Conservation (phyloP, 37 sponge, comb jelly and placozoan genomes). For the Haliclona indistincta region DNA sequence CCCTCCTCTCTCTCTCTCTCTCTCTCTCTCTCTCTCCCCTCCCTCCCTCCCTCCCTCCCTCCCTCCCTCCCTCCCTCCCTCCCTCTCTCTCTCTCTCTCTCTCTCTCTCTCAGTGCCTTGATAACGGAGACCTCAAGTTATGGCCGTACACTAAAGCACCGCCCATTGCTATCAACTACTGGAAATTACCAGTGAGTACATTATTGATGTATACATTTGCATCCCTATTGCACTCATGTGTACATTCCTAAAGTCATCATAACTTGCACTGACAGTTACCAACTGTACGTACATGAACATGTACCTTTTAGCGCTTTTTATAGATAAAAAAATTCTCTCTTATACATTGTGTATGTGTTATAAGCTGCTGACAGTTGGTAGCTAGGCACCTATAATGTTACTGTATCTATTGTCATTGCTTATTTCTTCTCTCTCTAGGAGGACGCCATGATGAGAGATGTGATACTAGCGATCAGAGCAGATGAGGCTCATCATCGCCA, state of each 20-base stretch:
- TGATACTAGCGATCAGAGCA: constrained; percentile 85
- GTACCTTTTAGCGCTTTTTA: too few relatives aligned
- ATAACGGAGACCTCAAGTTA: constrained; percentile 67
- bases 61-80: constrained; percentile 1
- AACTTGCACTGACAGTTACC: too few relatives aligned
- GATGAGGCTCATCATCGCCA: constrained; percentile 92
- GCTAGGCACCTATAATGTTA: constrained; percentile 13
- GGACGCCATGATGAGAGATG: constrained; percentile 93
- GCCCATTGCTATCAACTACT: constrained; percentile 72
- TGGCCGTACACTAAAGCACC: constrained; percentile 76
- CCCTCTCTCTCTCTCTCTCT: neutral
- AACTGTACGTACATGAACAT: too few relatives aligned
- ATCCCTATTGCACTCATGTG: too few relatives aligned
- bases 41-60: too few relatives aligned
- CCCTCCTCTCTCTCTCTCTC: constrained; percentile 23
- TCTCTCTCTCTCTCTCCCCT: neutral
- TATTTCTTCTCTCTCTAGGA: constrained; percentile 36
- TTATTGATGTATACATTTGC: neutral
- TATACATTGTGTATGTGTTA: constrained; percentile 4
- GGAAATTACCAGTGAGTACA: constrained; percentile 69
- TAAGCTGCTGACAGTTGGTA: too few relatives aligned
- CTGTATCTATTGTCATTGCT: neutral
- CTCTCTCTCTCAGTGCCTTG: constrained; percentile 54
- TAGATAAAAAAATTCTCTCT: neutral
- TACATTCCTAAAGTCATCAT: too few relatives aligned